Evolutionary conservation across 1,140 invertebrate genomes (phyloP), one percentile per base, ranked within the genome.

Genomic region (Eupristina koningsbergeri): DNA sequence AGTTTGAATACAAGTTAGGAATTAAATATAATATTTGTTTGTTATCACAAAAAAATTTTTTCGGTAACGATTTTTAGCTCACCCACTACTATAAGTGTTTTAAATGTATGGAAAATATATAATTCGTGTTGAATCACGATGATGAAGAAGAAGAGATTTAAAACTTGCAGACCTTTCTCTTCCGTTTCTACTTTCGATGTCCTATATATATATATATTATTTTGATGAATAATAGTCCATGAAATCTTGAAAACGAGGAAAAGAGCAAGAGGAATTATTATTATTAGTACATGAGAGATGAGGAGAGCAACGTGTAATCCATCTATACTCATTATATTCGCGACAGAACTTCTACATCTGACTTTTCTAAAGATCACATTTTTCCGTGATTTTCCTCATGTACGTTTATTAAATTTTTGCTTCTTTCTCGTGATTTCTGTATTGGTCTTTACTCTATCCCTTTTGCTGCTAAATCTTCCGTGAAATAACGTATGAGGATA

Each of bases 291-390:
- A 29, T 2, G 0, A 19, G 2, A 7, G 41, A 13, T 13, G 47
- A 47, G 19, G 29, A 63, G 47, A 82, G 67, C 29, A 82, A 50
- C 73, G 74, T 45, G 63, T 83, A 83, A 83, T 77, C 81, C 81
- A 34, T 36, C 73, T 76, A 41, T 67, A 13, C 17, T 26, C 39
- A 53, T 69, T 80, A 69, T 67, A 19, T 1, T 58, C 36, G 58
- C 3, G 47, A 81, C 63, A 39, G 19, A 61, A 17, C 67, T 53
- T 34, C 31, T 67, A n/a, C n/a, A 2, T 19, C 11, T 29, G 36
- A 29, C 31, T 78, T 26, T 47, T 58, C 9, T 31, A 1, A 29
- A 41, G n/a, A 19, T 47, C 13, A 39, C 58, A 26, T 50, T 77
- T 61, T 77, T 15, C 31, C 50, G 13, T 63, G 74, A 81, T 81